Conservation (phyloP, 2,888 invertebrate genomes). For the Polydrusus tereticollis region DNA sequence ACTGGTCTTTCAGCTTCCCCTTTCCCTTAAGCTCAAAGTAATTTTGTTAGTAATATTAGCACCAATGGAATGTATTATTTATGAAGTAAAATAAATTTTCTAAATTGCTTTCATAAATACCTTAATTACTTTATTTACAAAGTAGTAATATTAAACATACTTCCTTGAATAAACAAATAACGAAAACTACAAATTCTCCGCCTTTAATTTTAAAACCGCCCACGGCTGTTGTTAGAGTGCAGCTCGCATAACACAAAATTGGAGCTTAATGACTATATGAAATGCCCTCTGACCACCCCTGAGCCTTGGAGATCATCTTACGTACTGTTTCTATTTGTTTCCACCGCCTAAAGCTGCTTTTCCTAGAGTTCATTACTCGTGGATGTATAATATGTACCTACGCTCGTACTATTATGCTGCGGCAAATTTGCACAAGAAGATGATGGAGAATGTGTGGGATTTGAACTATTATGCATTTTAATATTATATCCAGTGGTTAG, state of each 20-base stretch:
- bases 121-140: background rate
- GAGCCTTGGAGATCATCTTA: slow-evolving; percentile 32
- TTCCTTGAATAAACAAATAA: background rate
- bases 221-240: slow-evolving; percentile 15
- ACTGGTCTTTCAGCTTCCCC: no score
- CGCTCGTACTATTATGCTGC: slow-evolving; percentile 29
- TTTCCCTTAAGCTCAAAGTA: no score
- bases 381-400: slow-evolving; percentile 25
- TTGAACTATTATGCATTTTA: background rate
- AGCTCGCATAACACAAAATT: slow-evolving; percentile 25
- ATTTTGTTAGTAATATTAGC: no score
- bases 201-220: slow-evolving; percentile 26
- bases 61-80: no score
- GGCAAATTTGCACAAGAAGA: slow-evolving; percentile 31
- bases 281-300: slow-evolving; percentile 39
- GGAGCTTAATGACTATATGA: slow-evolving; percentile 30
- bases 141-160: background rate
- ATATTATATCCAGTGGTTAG: background rate
- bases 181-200: background rate
- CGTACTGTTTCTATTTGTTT: slow-evolving; percentile 26
- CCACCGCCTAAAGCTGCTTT: slow-evolving; percentile 23
- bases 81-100: no score
- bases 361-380: slow-evolving; percentile 35
- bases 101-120: no score
- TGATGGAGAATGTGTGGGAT: slow-evolving; percentile 22